These are phyloP conservation scores for Cyphomyrmex costatus DNA, from an alignment of 1,140 invertebrate genomes.

Conservation along the genomic window DNA sequence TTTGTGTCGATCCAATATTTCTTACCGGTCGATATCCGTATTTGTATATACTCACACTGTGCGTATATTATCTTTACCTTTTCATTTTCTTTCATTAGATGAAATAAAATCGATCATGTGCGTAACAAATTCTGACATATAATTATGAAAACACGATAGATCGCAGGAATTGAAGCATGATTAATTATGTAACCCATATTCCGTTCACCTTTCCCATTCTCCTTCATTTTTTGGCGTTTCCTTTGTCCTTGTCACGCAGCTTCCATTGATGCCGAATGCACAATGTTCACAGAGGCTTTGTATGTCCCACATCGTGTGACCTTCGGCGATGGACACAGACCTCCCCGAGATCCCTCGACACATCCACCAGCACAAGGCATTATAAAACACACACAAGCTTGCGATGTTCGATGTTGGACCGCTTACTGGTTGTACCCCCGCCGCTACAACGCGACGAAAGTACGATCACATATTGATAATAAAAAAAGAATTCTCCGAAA, in stretches of 20 bases:
- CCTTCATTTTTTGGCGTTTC: slow-evolving; percentile 43
- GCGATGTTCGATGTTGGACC: slow-evolving; percentile 84
- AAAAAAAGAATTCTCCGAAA: slow-evolving; percentile 49
- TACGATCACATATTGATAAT: slow-evolving; percentile 49
- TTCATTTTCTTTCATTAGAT: not conserved
- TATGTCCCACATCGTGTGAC: slow-evolving; percentile 83
- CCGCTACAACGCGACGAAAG: slow-evolving; percentile 63
- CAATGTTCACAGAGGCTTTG: slow-evolving; percentile 86
- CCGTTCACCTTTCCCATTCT: not conserved
- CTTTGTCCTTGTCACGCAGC: slow-evolving; percentile 73
- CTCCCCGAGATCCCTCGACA: slow-evolving; percentile 81
- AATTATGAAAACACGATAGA: slow-evolving; percentile 50
- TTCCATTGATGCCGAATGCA: slow-evolving; percentile 83
- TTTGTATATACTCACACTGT: not conserved
- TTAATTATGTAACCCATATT: not conserved
- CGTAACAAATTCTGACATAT: not conserved
- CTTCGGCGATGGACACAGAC: slow-evolving; percentile 81
- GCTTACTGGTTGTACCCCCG: slow-evolving; percentile 78
- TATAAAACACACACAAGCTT: slow-evolving; percentile 82
- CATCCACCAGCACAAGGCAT: slow-evolving; percentile 83
- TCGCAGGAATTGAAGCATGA: slow-evolving; percentile 61
- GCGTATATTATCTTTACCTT: not conserved
- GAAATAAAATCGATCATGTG: not conserved
- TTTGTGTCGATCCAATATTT: slow-evolving; percentile 18
- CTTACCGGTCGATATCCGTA: slow-evolving; percentile 15